Evolutionary conservation across 2,888 invertebrate genomes (phyloP).

Genomic region (Boloria selene): DNA sequence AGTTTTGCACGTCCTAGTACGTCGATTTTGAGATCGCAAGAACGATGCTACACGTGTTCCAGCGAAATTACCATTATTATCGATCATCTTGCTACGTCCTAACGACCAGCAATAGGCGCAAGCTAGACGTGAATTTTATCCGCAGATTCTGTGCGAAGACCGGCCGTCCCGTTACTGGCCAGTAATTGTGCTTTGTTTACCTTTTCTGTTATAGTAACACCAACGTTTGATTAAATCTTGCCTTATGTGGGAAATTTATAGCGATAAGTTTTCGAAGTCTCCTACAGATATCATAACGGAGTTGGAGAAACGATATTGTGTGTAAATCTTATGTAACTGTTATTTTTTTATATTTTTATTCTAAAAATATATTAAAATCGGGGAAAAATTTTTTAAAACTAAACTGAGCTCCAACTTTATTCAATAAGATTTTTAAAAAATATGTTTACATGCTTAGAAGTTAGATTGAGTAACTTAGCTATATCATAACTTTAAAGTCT

Average conservation of each 20-base stretch:
- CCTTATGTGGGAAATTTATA: slow-evolving; percentile 24
- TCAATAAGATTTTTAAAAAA: no score
- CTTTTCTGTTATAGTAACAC: slow-evolving; percentile 29
- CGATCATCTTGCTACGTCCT: slow-evolving; percentile 78
- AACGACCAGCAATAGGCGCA: slow-evolving; percentile 75
- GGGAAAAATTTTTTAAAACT: no score
- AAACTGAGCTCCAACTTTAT: no score
- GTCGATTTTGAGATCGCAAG: slow-evolving; percentile 68
- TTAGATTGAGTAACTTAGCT: no score
- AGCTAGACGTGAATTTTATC: slow-evolving; percentile 36
- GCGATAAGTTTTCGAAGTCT: slow-evolving; percentile 5
- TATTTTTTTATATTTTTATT: neutral
- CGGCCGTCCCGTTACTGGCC: slow-evolving; percentile 45
- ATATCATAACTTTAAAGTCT: no score
- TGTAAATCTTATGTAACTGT: neutral
- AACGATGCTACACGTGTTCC: slow-evolving; percentile 77
- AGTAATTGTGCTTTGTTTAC: slow-evolving; percentile 36
- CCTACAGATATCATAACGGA: neutral
- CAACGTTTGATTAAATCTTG: slow-evolving; percentile 25
- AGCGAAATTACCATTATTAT: slow-evolving; percentile 81
- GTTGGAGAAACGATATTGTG: slow-evolving; percentile 6
- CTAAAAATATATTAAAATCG: no score
- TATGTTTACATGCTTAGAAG: no score
- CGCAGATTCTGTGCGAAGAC: slow-evolving; percentile 32
- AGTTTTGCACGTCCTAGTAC: slow-evolving; percentile 73